Percentiles rank a stretch among this genome's conserved stretches.
Conservation (phyloP, 2,113 vertebrate genomes). For the Ornithorhynchus anatinus region DNA sequence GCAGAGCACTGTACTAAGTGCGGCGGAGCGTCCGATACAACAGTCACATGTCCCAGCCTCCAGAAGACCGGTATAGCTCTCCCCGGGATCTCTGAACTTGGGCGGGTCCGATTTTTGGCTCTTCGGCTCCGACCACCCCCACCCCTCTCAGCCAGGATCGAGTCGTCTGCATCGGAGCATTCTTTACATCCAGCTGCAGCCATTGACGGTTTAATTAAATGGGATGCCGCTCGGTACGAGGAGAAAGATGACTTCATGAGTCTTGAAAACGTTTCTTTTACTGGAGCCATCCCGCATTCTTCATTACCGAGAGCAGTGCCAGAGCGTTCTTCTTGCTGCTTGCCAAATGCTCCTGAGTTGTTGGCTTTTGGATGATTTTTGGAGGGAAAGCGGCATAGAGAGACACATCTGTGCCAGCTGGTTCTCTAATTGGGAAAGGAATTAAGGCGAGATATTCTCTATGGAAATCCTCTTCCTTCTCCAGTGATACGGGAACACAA, state of each 20-base stretch:
- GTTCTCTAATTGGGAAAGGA: constrained; percentile 16
- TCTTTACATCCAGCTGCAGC: constrained; percentile 40
- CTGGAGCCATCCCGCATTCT: constrained; percentile 49
- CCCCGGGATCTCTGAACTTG: too few species aligned
- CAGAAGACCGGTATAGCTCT: too few species aligned
- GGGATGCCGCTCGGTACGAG: constrained; percentile 29
- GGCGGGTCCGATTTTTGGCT: too few species aligned
- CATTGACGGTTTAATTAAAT: constrained; percentile 18
- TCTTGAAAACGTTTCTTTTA: constrained; percentile 55
- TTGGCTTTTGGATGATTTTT: neutral
- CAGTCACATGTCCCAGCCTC: too few species aligned
- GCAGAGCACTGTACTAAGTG: too few species aligned
- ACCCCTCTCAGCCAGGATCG: neutral
- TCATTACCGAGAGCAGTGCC: constrained; percentile 43
- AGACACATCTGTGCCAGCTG: constrained; percentile 18
- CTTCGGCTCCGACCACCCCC: too few species aligned
- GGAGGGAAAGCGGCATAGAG: neutral
- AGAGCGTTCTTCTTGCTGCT: constrained; percentile 10
- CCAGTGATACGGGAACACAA: neutral
- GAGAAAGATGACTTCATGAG: constrained; percentile 63
- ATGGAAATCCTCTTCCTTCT: neutral
- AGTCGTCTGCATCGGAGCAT: constrained; percentile 28
- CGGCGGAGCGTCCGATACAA: too few species aligned
- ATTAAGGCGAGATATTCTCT: neutral
- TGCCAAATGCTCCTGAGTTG: constrained; percentile 5